A percentile compares a stretch with the other conserved stretches of the same genome.
Conservation (phyloP, 1,140 invertebrate species). For the Lasaia peninsularis region DNA sequence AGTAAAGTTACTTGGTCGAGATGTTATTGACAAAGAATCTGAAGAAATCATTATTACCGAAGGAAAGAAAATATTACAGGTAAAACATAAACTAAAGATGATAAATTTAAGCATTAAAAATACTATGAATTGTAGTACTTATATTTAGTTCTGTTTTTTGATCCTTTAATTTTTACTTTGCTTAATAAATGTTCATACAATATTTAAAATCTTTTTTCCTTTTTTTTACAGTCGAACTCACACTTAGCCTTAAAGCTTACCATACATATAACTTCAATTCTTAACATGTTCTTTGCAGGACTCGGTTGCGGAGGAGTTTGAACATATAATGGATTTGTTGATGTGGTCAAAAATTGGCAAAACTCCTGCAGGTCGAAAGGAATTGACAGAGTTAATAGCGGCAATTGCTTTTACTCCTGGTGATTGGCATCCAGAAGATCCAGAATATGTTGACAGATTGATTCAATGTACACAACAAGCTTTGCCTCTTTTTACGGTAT, state of each 20-base stretch:
- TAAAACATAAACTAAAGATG: no score
- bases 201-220: no score
- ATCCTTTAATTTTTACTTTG: no score
- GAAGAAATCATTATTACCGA: slow-evolving; percentile 92
- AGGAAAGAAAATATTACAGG: slow-evolving; percentile 91
- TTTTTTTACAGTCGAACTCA: no score
- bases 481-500: slow-evolving; percentile 92
- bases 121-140: no score
- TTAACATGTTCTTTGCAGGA: slow-evolving; percentile 77
- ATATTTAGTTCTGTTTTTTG: no score
- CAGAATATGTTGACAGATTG: slow-evolving; percentile 86
- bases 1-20: slow-evolving; percentile 87
- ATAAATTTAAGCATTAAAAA: no score
- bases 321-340: slow-evolving; percentile 91
- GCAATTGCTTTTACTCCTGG: slow-evolving; percentile 89
- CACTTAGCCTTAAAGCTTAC: no score
- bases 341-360: slow-evolving; percentile 88
- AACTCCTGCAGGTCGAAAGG: slow-evolving; percentile 89
- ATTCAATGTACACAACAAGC: slow-evolving; percentile 91
- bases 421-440: slow-evolving; percentile 87
- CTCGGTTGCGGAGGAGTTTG: slow-evolving; percentile 94
- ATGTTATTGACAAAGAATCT: slow-evolving; percentile 89
- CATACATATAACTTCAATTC: neutral
- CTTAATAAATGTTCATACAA: no score
- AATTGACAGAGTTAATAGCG: slow-evolving; percentile 90